phyloP scores from a whole-genome alignment of 30 jellyfish, hydroid and myxozoan species.

The Cassiopea andromeda region DNA sequence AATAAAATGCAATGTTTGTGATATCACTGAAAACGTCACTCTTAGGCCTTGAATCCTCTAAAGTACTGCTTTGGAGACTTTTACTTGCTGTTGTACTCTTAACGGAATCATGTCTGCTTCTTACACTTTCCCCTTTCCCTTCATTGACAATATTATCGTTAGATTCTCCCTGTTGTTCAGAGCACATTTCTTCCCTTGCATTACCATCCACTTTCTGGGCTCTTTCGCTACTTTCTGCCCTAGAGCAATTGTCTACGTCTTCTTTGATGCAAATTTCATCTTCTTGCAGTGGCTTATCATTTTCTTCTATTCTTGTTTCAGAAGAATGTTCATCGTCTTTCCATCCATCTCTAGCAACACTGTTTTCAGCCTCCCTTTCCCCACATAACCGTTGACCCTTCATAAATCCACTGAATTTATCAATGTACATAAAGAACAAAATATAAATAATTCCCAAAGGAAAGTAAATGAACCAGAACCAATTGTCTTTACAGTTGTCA shows the following conservation, averaged over 20 bases:
- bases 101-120: too few relatives aligned
- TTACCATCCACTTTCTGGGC: too few relatives aligned
- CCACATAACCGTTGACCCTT: conserved; percentile 83
- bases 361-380: conserved; percentile 45
- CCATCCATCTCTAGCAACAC: neutral
- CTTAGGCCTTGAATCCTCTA: neutral
- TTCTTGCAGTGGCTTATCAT: neutral
- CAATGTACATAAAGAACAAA: conserved; percentile 82
- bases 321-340: neutral
- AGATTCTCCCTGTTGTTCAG: neutral
- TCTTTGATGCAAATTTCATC: neutral
- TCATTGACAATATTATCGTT: neutral
- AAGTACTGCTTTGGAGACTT: neutral
- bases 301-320: neutral
- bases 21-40: conserved; percentile 85
- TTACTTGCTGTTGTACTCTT: too few relatives aligned
- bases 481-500: conserved; percentile 71
- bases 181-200: too few relatives aligned
- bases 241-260: neutral
- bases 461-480: conserved; percentile 92
- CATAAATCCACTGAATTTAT: conserved; percentile 68
- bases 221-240: neutral
- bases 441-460: conserved; percentile 75
- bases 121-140: neutral
- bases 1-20: conserved; percentile 75